Base-by-base conservation (phyloP, 1,140 invertebrate species). In the Pseudomyrmex cubaensis region DNA sequence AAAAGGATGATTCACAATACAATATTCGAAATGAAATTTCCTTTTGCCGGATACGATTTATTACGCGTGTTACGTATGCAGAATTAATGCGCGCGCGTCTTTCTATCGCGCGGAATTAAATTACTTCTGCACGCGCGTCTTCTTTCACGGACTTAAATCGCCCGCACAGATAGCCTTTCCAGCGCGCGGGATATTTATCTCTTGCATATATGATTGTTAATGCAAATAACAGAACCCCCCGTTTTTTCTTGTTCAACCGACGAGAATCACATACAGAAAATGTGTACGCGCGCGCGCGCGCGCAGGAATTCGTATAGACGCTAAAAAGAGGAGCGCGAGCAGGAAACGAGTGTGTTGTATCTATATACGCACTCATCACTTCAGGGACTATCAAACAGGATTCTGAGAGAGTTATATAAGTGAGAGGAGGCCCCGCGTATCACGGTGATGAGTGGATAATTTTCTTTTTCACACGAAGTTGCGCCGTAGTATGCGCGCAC, bases 381-480 rank as follows among this genome's bases (percentile, higher is more conserved):
- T 78, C 48, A 57, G 52, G 35, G 66, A 78, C 56, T 54, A 46
- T 77, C 75, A 74, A 70, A 59, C 69, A 69, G 56, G 76, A 80
- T 61, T 72, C 57, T 9, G 10, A 35, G 35, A 35, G 35, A 15
- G 62, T 87, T 86, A 73, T 69, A 25, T 67, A 85, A 84, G 63
- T 44, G 85, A 59, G 50, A 73, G 69, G 57, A 35, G 35, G 5
- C 35, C 35, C 35, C 80, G 59, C 70, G 52, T 74, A 62, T 86
- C 85, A 17, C 69, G 4, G 50, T 72, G 83, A 85, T 69, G 86
- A 88, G 61, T 63, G 83, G 67, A 87, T 87, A 67, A 88, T 89
- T 83, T 87, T 62, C 69, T 56, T 88, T 89, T 89, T 89, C 87
- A 56, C 87, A 89, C 86, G 87, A 35, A 85, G 84, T 85, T 89